Evolutionary conservation across 2,888 invertebrate species (phyloP), one percentile per base, ranked within the genome.

Genomic region (Kuschelorhynchus macadamiae): DNA sequence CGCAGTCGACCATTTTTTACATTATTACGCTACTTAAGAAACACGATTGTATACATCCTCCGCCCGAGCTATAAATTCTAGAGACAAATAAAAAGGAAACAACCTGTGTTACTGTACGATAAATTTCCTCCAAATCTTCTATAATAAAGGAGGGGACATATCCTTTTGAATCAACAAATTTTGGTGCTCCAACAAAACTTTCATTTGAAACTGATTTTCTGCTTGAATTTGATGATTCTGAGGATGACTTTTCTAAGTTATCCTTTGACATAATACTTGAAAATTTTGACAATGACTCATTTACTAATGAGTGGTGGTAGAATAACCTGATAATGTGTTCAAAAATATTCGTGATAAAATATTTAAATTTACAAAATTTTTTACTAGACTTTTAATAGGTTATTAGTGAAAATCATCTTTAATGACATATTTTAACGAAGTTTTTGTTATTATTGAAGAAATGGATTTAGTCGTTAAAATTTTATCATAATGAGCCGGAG

Each of bases 181-280:
- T 44, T 9, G 46, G 20, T 9, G 55, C 21, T n/a, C 30, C 55
- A 18, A 41, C 21, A 46, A 63, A 57, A 63, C 63, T 63, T 25
- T 67, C 67, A 52, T 50, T 62, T 11, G 67, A 67, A 44, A 49
- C 14, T 1, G 62, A 56, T 25, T 44, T 52, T 32, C 18, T 50
- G 57, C 67, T 63, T 7, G 44, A 18, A 52, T 62, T 67, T 11
- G 70, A 71, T 47, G 67, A 53, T 46, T 67, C 63, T 49, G 71
- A 67, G 49, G 67, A 49, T 49, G 63, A 63, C 55, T 67, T 67
- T 42, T 41, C 36, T 42, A 71, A 67, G 20, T 63, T 67, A 21
- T 71, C 71, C 20, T 71, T 67, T 71, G 71, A 71, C 71, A 71
- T 71, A 59, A 11, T 67, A 71, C 71, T 71, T 67, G 67, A 61